Conservation (phyloP, 2,888 invertebrate genomes). For the Drosophila merina region DNA sequence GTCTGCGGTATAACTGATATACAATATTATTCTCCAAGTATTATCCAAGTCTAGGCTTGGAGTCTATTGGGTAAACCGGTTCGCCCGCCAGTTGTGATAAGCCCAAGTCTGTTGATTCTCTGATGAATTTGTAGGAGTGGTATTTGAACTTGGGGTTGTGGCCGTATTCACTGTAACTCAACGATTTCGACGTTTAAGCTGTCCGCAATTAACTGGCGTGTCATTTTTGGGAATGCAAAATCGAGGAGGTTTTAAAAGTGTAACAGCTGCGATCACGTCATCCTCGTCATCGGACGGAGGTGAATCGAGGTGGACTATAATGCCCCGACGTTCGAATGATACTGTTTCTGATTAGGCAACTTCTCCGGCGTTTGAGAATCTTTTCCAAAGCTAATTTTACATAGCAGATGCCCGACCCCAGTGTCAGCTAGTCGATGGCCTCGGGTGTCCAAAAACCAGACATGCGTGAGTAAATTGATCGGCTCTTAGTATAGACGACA, state of each 20-base stretch:
- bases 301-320: constrained; percentile 21
- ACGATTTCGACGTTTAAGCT: constrained; percentile 14
- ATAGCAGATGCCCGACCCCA: constrained; percentile 23
- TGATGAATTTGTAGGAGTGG: constrained; percentile 33
- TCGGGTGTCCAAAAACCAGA: constrained; percentile 50
- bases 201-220: constrained; percentile 26
- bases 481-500: constrained; percentile 15
- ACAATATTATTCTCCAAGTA: neutral
- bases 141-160: constrained; percentile 36
- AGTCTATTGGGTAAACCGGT: constrained; percentile 37
- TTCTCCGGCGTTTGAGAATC: constrained; percentile 13
- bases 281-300: constrained; percentile 19
- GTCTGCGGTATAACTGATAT: constrained; percentile 1
- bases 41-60: constrained; percentile 12
- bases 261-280: constrained; percentile 46
- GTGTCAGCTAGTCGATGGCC: constrained; percentile 40
- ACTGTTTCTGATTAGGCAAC: constrained; percentile 34
- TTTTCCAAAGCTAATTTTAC: constrained; percentile 25
- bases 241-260: constrained; percentile 28
- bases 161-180: constrained; percentile 12
- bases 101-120: constrained; percentile 26
- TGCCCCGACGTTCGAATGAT: constrained; percentile 30
- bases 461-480: constrained; percentile 46
- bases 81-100: constrained; percentile 32
- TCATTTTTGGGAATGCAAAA: constrained; percentile 38